Base-by-base conservation (phyloP, 2,888 invertebrate species). In the Microchrysa polita region DNA sequence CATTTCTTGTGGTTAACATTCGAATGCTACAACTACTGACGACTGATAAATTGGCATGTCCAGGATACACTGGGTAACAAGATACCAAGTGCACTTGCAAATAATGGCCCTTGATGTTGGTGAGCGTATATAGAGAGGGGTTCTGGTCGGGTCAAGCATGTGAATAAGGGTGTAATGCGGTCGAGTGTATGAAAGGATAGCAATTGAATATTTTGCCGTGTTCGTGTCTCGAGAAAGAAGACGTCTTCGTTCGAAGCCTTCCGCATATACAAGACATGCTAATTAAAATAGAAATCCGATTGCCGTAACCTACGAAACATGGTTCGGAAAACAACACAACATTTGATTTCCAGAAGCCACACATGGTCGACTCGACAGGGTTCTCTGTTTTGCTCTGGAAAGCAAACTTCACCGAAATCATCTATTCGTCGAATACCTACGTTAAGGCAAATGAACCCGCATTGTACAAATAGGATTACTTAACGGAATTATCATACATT, bases 81-180 rank as follows among this genome's bases (percentile, higher is more conserved):
- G 20, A 55, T 55, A 69, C 55, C 55, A 67, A 69, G 57, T 69
- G 55, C 57, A 40, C 55, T 69, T 69, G 69, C 22, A 69, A 57
- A 69, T 69, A 69, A 40, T 69, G 69, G 57, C 48, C 42, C 18
- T 42, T 69, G 40, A 42, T 12, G 16, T 16, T 16, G 16, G 27
- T 5, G 27, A 34, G 7, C 7, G 27, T 34, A 63, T n/a, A n/a
- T n/a, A n/a, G n/a, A n/a, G n/a, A n/a, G n/a, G 34, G 16, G 61
- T 2, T n/a, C 18, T 40, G 42, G 12, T 12, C 16, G n/a, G 42
- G n/a, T 40, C 48, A 48, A 48, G 48, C 48, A 48, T 12, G 48
- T 48, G 48, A 48, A n/a, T n/a, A 48, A n/a, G 48, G 16, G 48
- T 48, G 48, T 48, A 48, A 48, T 48, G 48, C 16, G 48, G 48